Evolutionary conservation across 2,113 vertebrate genomes (phyloP).

Genomic region (Sebastes fasciatus): DNA sequence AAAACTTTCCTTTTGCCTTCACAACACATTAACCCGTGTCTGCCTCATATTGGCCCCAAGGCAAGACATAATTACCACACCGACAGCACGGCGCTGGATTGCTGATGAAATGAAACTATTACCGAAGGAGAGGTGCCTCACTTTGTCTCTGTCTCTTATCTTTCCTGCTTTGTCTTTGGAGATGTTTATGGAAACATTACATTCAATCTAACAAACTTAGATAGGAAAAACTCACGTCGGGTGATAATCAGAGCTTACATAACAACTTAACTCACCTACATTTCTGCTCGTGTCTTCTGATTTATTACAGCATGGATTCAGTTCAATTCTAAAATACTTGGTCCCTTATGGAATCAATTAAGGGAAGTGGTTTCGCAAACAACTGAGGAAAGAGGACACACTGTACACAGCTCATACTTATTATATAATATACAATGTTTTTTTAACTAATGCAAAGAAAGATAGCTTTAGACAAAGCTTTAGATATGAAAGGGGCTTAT

Average conservation of each 20-base stretch:
- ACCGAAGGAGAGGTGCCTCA: slow-evolving; percentile 20
- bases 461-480: too few species aligned
- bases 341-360: not conserved
- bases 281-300: not conserved
- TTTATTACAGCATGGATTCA: not conserved
- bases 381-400: not conserved
- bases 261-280: not conserved
- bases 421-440: not conserved
- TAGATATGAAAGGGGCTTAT: too few species aligned
- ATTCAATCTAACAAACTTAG: not conserved
- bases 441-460: too few species aligned
- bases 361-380: not conserved
- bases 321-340: not conserved
- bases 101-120: slow-evolving; percentile 67
- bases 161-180: slow-evolving; percentile 21
- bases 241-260: not conserved
- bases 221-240: not conserved
- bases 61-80: slow-evolving; percentile 69
- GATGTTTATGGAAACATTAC: not conserved
- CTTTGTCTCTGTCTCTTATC: slow-evolving; percentile 29
- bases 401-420: not conserved
- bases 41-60: slow-evolving; percentile 59
- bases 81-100: slow-evolving; percentile 26
- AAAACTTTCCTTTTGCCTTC: slow-evolving; percentile 59
- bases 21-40: slow-evolving; percentile 69